Base-by-base conservation (phyloP, 2,888 invertebrate genomes). In the Agrochola macilenta region DNA sequence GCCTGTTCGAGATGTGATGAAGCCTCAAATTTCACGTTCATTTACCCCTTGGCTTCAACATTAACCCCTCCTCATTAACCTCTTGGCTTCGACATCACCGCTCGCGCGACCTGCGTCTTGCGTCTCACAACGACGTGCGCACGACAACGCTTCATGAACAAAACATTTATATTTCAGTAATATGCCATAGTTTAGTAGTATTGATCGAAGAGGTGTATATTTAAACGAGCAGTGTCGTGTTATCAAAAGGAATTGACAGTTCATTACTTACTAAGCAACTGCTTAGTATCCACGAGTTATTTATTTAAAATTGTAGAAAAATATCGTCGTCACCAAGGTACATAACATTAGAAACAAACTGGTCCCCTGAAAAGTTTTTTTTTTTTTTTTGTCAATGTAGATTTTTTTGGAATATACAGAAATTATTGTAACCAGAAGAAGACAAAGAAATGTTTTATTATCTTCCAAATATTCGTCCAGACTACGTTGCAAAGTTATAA, bases 371-470 rank as follows among this genome's bases (percentile, higher is more conserved):
- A n/a, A n/a, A n/a, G n/a, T n/a, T n/a, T n/a, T n/a, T n/a, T n/a
- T n/a, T n/a, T n/a, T n/a, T n/a, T n/a, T n/a, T n/a, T n/a, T n/a
- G n/a, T n/a, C n/a, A n/a, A n/a, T n/a, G n/a, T n/a, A n/a, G n/a
- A n/a, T n/a, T 5, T 39, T 17, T 5, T 5, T 39, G 49, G 57
- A 63, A 5, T 35, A 26, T 52, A 46, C 52, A 43, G 80, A 26
- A 72, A 26, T 54, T 72, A 35, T 54, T 72, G 30, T 26, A 26
- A 5, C 5, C 60, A 71, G 26, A 65, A 46, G 9, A 66, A 54
- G 0, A 23, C 20, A 0, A 72, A 60, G 43, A 80, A 80, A 46
- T 46, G 4, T 66, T 65, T 46, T 5, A 80, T 78, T 2, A 35
- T 72, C 14, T n/a, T 65, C 8, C 9, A 43, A 35, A 23, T 65